Percentiles rank a stretch among this genome's conserved stretches.
These are phyloP conservation scores for Eudasyphora cyanicolor DNA, from an alignment of 2,888 invertebrate species.

Conservation along the genomic window DNA sequence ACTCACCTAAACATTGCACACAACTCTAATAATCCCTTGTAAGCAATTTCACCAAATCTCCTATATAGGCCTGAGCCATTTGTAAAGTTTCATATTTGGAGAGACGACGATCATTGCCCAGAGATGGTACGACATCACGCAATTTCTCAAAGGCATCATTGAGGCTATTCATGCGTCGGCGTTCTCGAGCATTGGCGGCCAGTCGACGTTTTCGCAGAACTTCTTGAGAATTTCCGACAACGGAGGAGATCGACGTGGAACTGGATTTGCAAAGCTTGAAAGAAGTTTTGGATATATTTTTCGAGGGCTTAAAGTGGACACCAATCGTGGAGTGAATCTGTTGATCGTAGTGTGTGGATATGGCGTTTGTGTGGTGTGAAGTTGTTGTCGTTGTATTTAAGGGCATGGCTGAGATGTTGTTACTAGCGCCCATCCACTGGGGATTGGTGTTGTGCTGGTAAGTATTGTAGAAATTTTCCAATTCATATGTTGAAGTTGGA, in stretches of 20 bases:
- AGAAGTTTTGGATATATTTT: not conserved
- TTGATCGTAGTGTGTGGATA: not conserved
- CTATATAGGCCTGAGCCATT: constrained; percentile 89
- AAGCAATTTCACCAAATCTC: constrained; percentile 84
- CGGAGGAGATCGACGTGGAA: not conserved
- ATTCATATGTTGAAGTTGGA: constrained; percentile 48
- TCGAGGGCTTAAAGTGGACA: not conserved
- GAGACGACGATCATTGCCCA: constrained; percentile 86
- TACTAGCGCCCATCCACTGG: constrained; percentile 35
- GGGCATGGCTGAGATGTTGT: not conserved
- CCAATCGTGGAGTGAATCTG: too few species aligned
- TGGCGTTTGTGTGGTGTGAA: not conserved
- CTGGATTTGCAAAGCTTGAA: not conserved
- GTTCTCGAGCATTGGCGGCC: constrained; percentile 88
- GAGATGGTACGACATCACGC: constrained; percentile 86
- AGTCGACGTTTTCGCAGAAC: constrained; percentile 82
- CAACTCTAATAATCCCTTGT: constrained; percentile 73
- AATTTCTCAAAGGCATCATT: constrained; percentile 88
- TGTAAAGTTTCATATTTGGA: constrained; percentile 90
- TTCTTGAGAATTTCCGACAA: constrained; percentile 63
- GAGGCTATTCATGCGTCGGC: constrained; percentile 87
- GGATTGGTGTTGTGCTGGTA: constrained; percentile 47
- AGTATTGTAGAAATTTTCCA: constrained; percentile 60
- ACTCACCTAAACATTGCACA: not conserved
- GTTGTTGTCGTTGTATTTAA: not conserved